Evolutionary conservation across 2,888 invertebrate species (phyloP).

Genomic region (Ischnura elegans): DNA sequence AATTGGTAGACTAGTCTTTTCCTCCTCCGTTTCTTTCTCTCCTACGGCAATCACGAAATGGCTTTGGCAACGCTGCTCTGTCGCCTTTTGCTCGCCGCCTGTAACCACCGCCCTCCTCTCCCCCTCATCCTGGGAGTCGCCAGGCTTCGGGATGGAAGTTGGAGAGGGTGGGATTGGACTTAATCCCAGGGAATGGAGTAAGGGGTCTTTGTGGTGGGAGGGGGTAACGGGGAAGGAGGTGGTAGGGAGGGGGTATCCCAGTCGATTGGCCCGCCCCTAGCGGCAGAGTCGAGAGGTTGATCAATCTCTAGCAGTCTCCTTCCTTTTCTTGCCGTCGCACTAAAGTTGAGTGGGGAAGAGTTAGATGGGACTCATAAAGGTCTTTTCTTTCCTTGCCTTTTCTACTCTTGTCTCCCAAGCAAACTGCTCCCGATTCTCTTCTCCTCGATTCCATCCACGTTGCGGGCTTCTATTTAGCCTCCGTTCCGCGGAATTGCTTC

Average conservation of each 20-base stretch:
- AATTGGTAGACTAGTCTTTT: no score
- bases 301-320: neutral
- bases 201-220: neutral
- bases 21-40: no score
- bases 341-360: neutral
- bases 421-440: neutral
- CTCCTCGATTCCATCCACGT: neutral
- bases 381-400: neutral
- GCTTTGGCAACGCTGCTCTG: slow-evolving; percentile 8
- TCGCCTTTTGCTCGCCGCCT: neutral
- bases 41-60: neutral
- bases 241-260: neutral
- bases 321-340: neutral
- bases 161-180: neutral
- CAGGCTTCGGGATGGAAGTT: neutral
- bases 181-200: neutral
- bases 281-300: slow-evolving; percentile 4
- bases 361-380: neutral
- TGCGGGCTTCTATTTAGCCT: neutral
- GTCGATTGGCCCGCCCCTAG: neutral
- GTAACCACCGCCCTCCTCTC: neutral
- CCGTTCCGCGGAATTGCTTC: neutral
- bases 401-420: no score
- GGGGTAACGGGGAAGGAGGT: no score
- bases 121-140: neutral